Evolutionary conservation across 2,113 vertebrate genomes (phyloP).

Genomic region (Hippolais icterina): DNA sequence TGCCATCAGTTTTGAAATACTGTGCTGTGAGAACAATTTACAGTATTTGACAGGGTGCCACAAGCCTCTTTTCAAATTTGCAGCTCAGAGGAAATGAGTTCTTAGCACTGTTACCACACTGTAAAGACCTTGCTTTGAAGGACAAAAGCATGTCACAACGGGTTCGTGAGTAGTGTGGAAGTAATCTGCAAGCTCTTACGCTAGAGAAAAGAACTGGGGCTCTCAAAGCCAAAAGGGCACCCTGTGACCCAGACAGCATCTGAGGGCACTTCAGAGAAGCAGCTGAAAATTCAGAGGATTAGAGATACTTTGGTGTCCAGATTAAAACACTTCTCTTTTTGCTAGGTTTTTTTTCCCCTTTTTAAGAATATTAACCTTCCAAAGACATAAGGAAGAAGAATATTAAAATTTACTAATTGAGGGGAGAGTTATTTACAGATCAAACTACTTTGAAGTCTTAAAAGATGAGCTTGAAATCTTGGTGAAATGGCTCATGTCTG

Average conservation of each 20-base stretch:
- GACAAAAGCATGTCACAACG: background rate
- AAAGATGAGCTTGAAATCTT: background rate
- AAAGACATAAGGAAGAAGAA: background rate
- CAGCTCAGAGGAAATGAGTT: conserved; percentile 15
- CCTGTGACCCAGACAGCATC: background rate
- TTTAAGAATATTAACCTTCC: background rate
- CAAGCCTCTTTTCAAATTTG: conserved; percentile 6
- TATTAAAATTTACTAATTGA: background rate
- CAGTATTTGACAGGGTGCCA: conserved; percentile 16
- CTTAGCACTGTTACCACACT: background rate
- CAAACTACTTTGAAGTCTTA: background rate
- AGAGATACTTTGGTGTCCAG: background rate
- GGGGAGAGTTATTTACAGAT: background rate
- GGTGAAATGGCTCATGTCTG: background rate
- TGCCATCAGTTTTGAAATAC: background rate
- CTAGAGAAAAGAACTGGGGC: background rate
- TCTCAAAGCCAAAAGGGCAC: background rate
- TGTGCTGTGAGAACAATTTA: background rate
- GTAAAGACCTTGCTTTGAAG: conserved; percentile 1
- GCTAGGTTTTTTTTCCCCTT: background rate
- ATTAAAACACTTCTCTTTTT: background rate
- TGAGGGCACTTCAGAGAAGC: background rate
- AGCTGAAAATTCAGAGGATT: background rate
- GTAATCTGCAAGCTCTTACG: background rate
- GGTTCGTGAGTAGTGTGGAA: background rate